Conservation (phyloP, 2,797 vertebrate species). For the Hylomyscus alleni region DNA sequence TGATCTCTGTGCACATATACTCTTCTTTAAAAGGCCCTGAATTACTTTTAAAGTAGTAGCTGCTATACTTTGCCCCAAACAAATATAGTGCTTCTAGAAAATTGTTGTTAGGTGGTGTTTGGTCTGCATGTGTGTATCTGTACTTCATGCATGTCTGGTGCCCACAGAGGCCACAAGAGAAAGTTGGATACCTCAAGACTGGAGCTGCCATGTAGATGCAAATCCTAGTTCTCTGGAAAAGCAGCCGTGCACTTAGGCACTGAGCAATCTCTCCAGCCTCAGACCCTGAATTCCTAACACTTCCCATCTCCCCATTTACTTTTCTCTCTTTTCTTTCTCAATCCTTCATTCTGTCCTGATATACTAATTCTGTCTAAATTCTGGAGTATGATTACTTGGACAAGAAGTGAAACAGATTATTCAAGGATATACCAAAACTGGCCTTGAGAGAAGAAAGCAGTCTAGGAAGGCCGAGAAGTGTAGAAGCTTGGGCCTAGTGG, state of each 20-base stretch:
- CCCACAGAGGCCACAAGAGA: neutral
- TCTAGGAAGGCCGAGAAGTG: neutral
- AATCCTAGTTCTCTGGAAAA: neutral
- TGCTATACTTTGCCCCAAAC: neutral
- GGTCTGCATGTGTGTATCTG: neutral
- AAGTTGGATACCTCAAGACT: neutral
- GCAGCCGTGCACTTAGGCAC: neutral
- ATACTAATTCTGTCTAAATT: constrained; percentile 26
- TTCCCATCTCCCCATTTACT: neutral
- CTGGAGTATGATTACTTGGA: neutral
- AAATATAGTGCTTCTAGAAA: neutral
- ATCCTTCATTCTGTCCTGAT: neutral
- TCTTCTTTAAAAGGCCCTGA: neutral
- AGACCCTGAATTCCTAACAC: neutral
- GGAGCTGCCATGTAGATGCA: too few relatives aligned
- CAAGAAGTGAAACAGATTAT: neutral
- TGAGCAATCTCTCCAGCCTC: neutral
- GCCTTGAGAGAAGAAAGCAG: neutral
- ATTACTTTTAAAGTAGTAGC: constrained; percentile 54
- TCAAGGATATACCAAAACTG: neutral
- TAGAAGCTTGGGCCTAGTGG: neutral
- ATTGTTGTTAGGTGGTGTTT: neutral
- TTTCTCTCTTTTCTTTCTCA: neutral
- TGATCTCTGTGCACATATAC: neutral
- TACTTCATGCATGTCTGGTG: neutral